A percentile compares a stretch with the other conserved stretches of the same genome.
phyloP scores from a whole-genome alignment of 92 coral and sea anemone species.

The Micromussa lordhowensis region DNA sequence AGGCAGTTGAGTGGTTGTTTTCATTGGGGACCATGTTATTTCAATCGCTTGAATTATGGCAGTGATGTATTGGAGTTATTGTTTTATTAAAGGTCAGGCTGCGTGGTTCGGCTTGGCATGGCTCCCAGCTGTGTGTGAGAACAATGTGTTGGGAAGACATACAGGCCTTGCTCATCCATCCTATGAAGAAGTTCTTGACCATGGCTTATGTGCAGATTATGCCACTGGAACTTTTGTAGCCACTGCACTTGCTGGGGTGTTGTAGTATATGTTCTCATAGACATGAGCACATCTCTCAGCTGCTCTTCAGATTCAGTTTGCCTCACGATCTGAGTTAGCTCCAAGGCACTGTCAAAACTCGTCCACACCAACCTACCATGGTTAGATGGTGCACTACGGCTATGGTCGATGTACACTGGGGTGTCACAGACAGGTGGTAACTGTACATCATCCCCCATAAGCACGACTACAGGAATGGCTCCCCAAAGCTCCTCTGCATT shows the following conservation, averaged over 20 bases:
- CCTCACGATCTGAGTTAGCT: conserved; percentile 53
- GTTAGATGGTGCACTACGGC: conserved; percentile 55
- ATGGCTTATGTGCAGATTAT: conserved; percentile 13
- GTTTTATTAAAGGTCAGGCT: background rate
- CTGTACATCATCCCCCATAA: conserved; percentile 59
- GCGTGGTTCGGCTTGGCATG: background rate
- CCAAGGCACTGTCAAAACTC: conserved; percentile 35
- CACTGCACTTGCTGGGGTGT: conserved; percentile 42
- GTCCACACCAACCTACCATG: conserved; percentile 64
- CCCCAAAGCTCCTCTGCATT: conserved; percentile 40
- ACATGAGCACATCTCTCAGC: conserved; percentile 40
- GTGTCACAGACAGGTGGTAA: conserved; percentile 56
- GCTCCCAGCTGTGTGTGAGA: conserved; percentile 9
- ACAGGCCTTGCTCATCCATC: conserved; percentile 58
- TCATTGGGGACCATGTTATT: no score
- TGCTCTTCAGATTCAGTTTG: conserved; percentile 51
- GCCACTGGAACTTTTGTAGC: conserved; percentile 51
- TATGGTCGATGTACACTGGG: conserved; percentile 25
- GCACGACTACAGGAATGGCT: conserved; percentile 55
- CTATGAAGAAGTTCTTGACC: conserved; percentile 32
- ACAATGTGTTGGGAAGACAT: conserved; percentile 54
- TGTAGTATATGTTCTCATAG: conserved; percentile 36
- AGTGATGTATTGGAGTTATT: no score
- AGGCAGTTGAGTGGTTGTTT: no score
- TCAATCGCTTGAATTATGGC: no score